Evolutionary conservation across 1,140 invertebrate species (phyloP), one percentile per base, ranked within the genome.

Genomic region (Neodiprion pinetum): DNA sequence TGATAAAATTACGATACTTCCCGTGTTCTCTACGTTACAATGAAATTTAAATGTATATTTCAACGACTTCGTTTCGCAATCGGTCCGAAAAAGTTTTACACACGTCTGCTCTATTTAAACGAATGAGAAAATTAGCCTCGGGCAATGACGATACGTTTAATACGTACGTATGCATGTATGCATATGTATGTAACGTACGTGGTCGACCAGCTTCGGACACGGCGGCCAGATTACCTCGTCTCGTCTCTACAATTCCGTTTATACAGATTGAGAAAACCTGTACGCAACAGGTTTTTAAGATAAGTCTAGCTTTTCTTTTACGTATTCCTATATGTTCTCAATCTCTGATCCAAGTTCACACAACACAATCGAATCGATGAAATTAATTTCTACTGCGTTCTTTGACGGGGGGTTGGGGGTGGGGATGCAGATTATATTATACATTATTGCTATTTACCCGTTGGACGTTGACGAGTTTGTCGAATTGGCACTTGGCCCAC

Each of bases 381-480:
- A 61, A 40, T 40, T 40, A 40, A 40, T 40, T 40, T 40, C 28
- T 40, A 40, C 28, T 40, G 28, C 28, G 28, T 61, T 14, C 9
- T 61, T 61, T 14, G 28, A 40, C 5, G 28, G 28, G 28, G 28
- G 28, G n/a, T 61, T 21, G 17, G 17, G 17, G 53, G 8, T 3
- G 28, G 53, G 53, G 53, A 61, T 61, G 53, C 53, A 61, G 53
- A 40, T 61, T 61, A 61, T 9, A 61, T 61, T 12, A 61, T 40
- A 40, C 28, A 5, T 40, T 40, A 40, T 40, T 40, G 11, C n/a
- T 61, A 61, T 61, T 61, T 61, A 61, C 53, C 53, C 53, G 53
- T 61, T 61, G 7, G 53, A 61, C n/a, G 53, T 61, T 61, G 53
- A 61, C 53, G 53, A 61, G 53, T 61, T 61, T 61, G 53, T 61